Base-by-base conservation (phyloP, 2,113 vertebrate genomes). In the Odocoileus virginianus region DNA sequence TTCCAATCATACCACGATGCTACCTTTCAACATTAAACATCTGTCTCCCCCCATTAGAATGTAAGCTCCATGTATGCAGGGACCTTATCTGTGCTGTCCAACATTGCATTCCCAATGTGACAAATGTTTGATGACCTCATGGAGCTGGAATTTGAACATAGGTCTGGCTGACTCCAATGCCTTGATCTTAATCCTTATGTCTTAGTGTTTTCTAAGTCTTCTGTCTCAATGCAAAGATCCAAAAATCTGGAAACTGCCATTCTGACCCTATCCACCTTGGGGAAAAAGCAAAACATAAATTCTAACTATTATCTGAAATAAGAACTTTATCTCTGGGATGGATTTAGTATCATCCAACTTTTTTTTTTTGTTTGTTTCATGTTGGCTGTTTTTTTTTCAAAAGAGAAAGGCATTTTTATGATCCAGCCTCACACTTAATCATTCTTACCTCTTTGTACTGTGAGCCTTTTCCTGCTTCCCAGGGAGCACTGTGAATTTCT, bases 261-360 rank as follows among this genome's bases (percentile, higher is more conserved):
- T 93, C 43, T 96, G 83, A 98, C 52, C n/a, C 21, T 96, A 94
- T 57, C 17, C 28, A 90, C 83, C 55, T 96, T 92, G 71, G 43
- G 19, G 30, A 71, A 61, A 95, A 87, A 89, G 23, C 13, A 93
- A 96, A 96, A 89, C 74, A 96, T 95, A 92, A 95, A 97, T 96
- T 97, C 52, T 74, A 89, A 93, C 43, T 97, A 94, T 96, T 97
- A 95, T 92, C 30, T 97, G 25, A 96, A 96, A 94, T 9, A 95
- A 91, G 27, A 96, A 95, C 50, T 93, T 97, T 93, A 96, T 94
- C 45, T 97, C 61, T 98, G 57, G 79, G 83, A 83, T 96, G 54
- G 74, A 97, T 96, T 97, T 96, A 96, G 95, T 94, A 94, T 85
- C 84, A 96, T 90, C 43, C 33, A 95, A 92, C 57, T 58, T 96